phyloP scores from a whole-genome alignment of 2,888 invertebrate genomes.

The Diachrysia chrysitis region DNA sequence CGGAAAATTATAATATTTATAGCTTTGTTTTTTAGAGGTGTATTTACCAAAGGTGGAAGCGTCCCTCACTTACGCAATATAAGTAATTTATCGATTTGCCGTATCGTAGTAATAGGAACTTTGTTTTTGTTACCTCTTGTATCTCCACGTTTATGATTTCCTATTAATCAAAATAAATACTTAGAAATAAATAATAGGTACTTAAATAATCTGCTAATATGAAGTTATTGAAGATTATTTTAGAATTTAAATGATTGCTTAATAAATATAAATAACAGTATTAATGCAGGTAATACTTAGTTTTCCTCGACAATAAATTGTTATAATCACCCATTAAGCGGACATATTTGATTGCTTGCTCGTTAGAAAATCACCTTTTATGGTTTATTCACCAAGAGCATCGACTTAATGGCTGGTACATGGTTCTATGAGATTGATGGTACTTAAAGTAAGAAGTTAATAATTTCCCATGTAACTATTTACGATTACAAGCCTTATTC shows the following conservation, averaged over 20 bases:
- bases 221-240: slow-evolving; percentile 26
- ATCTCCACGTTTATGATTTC: background rate
- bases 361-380: slow-evolving; percentile 28
- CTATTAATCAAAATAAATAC: slow-evolving; percentile 16
- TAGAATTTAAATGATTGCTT: slow-evolving; percentile 24
- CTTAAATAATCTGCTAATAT: slow-evolving; percentile 16
- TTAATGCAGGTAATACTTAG: slow-evolving; percentile 17
- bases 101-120: background rate
- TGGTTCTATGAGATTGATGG: slow-evolving; percentile 9
- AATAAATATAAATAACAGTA: slow-evolving; percentile 22
- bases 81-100: background rate
- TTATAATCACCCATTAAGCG: slow-evolving; percentile 27
- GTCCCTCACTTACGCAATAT: background rate
- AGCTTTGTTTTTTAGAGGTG: slow-evolving; percentile 6
- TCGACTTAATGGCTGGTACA: slow-evolving; percentile 13
- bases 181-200: slow-evolving; percentile 7
- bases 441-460: background rate
- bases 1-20: slow-evolving; percentile 17
- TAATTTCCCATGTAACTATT: slow-evolving; percentile 3
- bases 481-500: slow-evolving; percentile 1
- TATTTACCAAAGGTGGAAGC: background rate
- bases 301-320: slow-evolving; percentile 38
- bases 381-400: slow-evolving; percentile 7
- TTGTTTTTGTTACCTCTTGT: background rate
- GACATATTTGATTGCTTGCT: slow-evolving; percentile 34